These are phyloP conservation scores for Drosophila picticornis DNA, from an alignment of 2,888 invertebrate species.

Conservation along the genomic window DNA sequence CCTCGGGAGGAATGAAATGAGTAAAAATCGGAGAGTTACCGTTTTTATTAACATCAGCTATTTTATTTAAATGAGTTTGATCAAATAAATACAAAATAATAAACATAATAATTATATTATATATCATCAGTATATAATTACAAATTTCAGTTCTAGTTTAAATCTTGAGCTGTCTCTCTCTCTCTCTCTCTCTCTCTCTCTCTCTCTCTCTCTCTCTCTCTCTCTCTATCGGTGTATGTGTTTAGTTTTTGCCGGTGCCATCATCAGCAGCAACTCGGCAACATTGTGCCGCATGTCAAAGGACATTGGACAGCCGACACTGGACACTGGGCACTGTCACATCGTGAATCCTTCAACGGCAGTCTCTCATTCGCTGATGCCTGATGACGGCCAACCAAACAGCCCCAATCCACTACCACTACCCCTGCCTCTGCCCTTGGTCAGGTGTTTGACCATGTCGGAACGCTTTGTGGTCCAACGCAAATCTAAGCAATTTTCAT, in stretches of 20 bases:
- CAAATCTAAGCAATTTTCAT: conserved; percentile 77
- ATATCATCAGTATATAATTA: too few relatives aligned
- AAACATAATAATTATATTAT: too few relatives aligned
- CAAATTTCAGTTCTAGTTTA: too few relatives aligned
- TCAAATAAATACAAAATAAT: too few relatives aligned
- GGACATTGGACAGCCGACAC: conserved; percentile 35
- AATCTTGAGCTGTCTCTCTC: conserved; percentile 71
- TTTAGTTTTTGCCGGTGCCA: conserved; percentile 53
- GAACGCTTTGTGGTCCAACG: conserved; percentile 69
- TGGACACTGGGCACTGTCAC: conserved; percentile 81
- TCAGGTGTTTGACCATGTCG: conserved; percentile 58
- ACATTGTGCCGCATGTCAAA: conserved; percentile 76
- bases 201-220: conserved; percentile 31
- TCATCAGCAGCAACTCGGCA: conserved; percentile 50
- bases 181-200: conserved; percentile 28
- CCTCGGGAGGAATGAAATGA: too few relatives aligned
- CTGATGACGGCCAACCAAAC: conserved; percentile 24
- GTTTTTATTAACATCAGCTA: too few relatives aligned
- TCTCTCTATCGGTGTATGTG: conserved; percentile 12
- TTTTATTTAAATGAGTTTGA: too few relatives aligned
- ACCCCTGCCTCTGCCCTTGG: conserved; percentile 13
- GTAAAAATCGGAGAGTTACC: too few relatives aligned
- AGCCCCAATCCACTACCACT: neutral
- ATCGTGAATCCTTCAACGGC: conserved; percentile 85
- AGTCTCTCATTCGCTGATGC: conserved; percentile 40